Evolutionary conservation across 2,113 vertebrate species (phyloP).

Genomic region (Mus pahari): DNA sequence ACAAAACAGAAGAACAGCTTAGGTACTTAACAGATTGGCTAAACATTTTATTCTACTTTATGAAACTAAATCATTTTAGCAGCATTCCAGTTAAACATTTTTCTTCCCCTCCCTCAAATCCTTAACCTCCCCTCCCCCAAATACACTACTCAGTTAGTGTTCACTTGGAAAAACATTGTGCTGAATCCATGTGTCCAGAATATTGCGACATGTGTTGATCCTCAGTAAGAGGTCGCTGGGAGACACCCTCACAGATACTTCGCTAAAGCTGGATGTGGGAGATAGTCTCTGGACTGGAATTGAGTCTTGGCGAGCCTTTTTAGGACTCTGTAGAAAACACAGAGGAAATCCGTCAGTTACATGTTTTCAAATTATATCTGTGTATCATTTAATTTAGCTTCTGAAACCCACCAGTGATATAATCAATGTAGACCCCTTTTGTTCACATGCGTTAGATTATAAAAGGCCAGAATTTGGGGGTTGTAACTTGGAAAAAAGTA

Average conservation of each 20-base stretch:
- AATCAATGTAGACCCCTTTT: not conserved
- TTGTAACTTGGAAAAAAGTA: conserved; percentile 72
- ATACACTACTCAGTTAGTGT: not conserved
- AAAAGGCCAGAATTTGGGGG: conserved; percentile 62
- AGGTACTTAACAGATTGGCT: not conserved
- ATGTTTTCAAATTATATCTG: not conserved
- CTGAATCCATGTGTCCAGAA: not conserved
- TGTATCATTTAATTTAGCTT: not conserved
- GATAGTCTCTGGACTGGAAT: conserved; percentile 46
- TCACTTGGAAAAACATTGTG: not conserved
- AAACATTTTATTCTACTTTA: conserved; percentile 45
- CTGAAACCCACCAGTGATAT: conserved; percentile 16
- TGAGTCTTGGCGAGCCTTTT: not conserved
- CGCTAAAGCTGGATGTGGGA: conserved; percentile 35
- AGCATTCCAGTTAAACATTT: not conserved
- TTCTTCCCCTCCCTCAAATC: not conserved
- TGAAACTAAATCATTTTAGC: conserved; percentile 33
- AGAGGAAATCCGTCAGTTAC: not conserved
- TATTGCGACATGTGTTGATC: not conserved
- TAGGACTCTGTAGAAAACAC: not conserved
- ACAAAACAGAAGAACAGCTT: not conserved
- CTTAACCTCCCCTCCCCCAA: not conserved
- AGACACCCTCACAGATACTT: conserved; percentile 32
- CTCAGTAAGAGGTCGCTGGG: not conserved
- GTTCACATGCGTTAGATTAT: conserved; percentile 62